A percentile compares a stretch with the other conserved stretches of the same genome.
phyloP scores from a whole-genome alignment of 2,797 vertebrate species.

The Clarias platycephalus region DNA sequence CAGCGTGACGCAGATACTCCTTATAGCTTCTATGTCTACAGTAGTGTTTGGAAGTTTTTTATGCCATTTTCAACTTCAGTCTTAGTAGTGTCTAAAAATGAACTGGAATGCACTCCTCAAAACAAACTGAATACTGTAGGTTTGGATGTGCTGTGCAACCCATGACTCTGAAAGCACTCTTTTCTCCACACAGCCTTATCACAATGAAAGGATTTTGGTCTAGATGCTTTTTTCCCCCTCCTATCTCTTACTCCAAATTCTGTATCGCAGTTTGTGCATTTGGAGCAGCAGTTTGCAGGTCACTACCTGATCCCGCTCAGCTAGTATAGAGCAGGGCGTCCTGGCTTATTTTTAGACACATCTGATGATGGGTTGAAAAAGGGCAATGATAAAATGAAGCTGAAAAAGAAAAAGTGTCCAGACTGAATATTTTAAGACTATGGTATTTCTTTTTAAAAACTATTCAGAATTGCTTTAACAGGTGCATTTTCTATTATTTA shows the following conservation, averaged over 20 bases:
- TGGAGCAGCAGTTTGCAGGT: not conserved
- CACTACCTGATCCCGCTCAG: not conserved
- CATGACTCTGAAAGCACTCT: not conserved
- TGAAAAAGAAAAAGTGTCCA: not conserved
- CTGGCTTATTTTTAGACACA: not conserved
- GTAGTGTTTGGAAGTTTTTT: not conserved
- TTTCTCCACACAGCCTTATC: not conserved
- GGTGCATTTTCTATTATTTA: too few relatives aligned
- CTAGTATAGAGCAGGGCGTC: not conserved
- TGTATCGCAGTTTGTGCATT: not conserved
- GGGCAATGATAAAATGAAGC: not conserved
- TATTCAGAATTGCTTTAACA: too few relatives aligned
- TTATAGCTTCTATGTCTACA: not conserved
- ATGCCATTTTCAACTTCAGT: not conserved
- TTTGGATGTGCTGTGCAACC: not conserved
- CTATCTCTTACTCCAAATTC: too few relatives aligned
- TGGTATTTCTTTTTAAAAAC: too few relatives aligned
- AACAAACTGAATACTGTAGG: not conserved
- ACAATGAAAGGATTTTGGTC: too few relatives aligned
- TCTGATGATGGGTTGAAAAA: not conserved
- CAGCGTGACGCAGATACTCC: not conserved
- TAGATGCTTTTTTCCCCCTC: too few relatives aligned
- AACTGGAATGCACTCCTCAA: not conserved
- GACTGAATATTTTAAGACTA: not conserved
- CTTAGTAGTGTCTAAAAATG: not conserved